Percentiles rank a stretch among this genome's conserved stretches.
Evolutionary conservation across 2,113 vertebrate genomes (phyloP).

Genomic region (Poecile atricapillus): DNA sequence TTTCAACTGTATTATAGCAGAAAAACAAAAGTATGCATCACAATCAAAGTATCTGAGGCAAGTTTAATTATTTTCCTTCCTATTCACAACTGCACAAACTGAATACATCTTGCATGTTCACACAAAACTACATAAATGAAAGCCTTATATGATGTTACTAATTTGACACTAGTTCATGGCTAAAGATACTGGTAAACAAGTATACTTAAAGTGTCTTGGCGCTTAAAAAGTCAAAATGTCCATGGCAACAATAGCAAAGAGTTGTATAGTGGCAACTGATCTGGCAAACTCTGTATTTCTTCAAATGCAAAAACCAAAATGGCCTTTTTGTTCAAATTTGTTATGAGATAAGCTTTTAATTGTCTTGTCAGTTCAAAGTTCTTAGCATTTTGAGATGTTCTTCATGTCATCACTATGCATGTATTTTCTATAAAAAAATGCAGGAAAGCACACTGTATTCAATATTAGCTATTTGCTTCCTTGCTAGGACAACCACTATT

Average conservation of each 20-base stretch:
- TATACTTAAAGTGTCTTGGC: accelerated
- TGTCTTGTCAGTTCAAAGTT: not conserved
- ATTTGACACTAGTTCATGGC: not conserved
- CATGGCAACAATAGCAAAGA: not conserved
- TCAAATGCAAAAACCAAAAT: not conserved
- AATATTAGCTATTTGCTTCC: not conserved
- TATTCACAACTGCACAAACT: not conserved
- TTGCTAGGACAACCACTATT: not conserved
- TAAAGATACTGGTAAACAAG: not conserved
- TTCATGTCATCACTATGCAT: not conserved
- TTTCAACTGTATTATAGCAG: not conserved
- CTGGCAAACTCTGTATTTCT: not conserved
- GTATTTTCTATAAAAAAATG: not conserved
- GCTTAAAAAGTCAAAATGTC: not conserved
- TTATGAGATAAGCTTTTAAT: not conserved
- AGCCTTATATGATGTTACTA: not conserved
- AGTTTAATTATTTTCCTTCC: not conserved
- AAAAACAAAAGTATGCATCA: not conserved
- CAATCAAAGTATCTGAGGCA: not conserved
- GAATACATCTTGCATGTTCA: not conserved
- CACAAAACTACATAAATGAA: not conserved
- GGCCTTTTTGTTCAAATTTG: not conserved
- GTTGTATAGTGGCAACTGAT: not conserved
- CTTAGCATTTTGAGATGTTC: not conserved
- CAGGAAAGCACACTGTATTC: not conserved